Base-by-base conservation (phyloP, 2,113 vertebrate species). In the Ceyx margarethae region DNA sequence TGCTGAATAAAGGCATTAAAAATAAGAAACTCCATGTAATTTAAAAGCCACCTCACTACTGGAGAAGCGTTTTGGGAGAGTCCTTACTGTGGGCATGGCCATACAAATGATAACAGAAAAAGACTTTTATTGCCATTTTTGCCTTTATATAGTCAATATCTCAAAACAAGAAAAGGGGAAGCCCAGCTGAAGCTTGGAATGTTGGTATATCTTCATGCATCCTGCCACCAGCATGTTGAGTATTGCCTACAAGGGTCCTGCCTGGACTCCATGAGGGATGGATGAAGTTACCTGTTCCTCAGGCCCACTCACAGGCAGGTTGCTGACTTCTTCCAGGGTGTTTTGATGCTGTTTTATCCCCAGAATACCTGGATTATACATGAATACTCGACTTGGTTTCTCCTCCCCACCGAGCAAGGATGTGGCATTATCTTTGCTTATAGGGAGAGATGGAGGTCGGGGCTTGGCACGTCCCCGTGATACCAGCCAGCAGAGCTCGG, bases 11-110 rank as follows among this genome's bases (percentile, higher is more conserved):
- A 65, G 9, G 8, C 14, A 13, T 57, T 76, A 20, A 23, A 4
- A 17, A 28, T 40, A 58, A 37, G 46, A 14, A 48, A 3, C 18
- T 15, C 20, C 1, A 1, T 5, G 10, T 5, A 3, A 3, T 37
- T 71, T 20, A 29, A 61, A 74, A 35, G 26, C 42, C 26, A 8
- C 11, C 21, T 45, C 13, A 20, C 5, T 45, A 2, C 13, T 18
- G 7, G 26, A 43, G 14, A 22, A 60, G 14, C 4, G 3, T 48
- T 84, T 33, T 1, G 6, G 14, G 20, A 54, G 31, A 42, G 7
- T 50, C 17, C 12, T 73, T 13, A 3, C 1, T 0, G 0, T 13
- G 3, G 3, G 22, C 20, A 13, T 10, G 45, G 4, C 1, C 2
- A 0, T 14, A 20, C 3, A 8, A 50, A 26, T 23, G 48, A 50